Conservation (phyloP, 2,888 invertebrate species). For the Tillus elongatus region DNA sequence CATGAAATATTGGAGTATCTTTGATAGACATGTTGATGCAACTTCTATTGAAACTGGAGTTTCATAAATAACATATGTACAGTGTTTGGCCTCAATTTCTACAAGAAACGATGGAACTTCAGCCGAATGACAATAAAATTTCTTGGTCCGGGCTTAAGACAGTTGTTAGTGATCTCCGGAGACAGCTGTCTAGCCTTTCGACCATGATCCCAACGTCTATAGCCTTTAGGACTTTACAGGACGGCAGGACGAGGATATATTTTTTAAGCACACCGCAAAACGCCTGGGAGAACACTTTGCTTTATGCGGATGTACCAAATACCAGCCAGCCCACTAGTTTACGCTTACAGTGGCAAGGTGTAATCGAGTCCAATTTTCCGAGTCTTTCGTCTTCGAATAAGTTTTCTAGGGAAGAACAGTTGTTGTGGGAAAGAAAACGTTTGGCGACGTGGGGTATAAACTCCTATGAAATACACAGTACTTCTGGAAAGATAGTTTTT, state of each 20-base stretch:
- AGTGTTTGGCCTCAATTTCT: conserved; percentile 8
- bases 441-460: conserved; percentile 90
- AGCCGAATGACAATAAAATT: conserved; percentile 31
- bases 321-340: conserved; percentile 46
- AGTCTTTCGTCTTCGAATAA: conserved; percentile 48
- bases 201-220: conserved; percentile 76
- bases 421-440: conserved; percentile 85
- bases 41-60: too few relatives aligned
- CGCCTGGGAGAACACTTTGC: conserved; percentile 81
- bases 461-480: conserved; percentile 78
- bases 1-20: too few relatives aligned
- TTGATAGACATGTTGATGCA: too few relatives aligned
- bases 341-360: conserved; percentile 66
- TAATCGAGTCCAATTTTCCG: conserved; percentile 69
- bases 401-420: conserved; percentile 80
- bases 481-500: conserved; percentile 79
- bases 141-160: conserved; percentile 74
- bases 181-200: conserved; percentile 67
- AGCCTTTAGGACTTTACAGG: conserved; percentile 67
- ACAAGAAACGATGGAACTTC: conserved; percentile 22
- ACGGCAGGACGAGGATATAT: conserved; percentile 77
- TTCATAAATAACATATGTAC: conserved; percentile 23
- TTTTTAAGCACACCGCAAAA: conserved; percentile 82
- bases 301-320: conserved; percentile 74
- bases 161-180: conserved; percentile 71